Evolutionary conservation across 2,888 invertebrate species (phyloP), one percentile per base, ranked within the genome.

Genomic region (Lithodes maja): DNA sequence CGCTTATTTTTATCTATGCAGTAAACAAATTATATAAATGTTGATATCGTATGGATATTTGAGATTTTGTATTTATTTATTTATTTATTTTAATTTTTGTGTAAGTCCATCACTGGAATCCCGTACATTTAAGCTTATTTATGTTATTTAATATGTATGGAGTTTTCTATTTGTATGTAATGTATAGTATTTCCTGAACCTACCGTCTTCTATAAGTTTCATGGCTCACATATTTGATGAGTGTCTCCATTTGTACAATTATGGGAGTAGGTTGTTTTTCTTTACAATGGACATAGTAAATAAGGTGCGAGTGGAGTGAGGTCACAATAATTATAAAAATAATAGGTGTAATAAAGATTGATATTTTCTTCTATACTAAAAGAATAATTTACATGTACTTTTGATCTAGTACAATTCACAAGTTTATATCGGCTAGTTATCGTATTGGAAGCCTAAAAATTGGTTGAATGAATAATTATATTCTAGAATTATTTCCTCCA

Each of bases 61-160:
- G 7, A 61, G 55, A 55, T n/a, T n/a, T n/a, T n/a, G n/a, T n/a
- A n/a, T 33, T 33, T 33, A 0, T 33, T 33, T 33, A 0, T 33
- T 33, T 33, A 0, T 33, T 33, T 33, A 0, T 33, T 33, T 33
- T 33, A n/a, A 55, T 5, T 61, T 61, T 61, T 61, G 5, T n/a
- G 1, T 61, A 61, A 61, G 61, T 61, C 71, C 71, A 71, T n/a
- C 71, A 71, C 71, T 86, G 86, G 71, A 77, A 33, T 87, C 79
- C 77, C 83, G 52, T 83, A 83, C 55, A 71, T 83, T 87, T 87
- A 87, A 83, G 83, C 78, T 89, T 89, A 89, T 89, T 89, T 89
- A 89, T 89, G 89, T 89, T 89, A 89, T 89, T 89, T 89, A 89
- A 86, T 81, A 83, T 82, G 78, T 89, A 86, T 86, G 85, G 83